Base-by-base conservation (phyloP, 1,140 invertebrate genomes). In the Nasonia giraulti region DNA sequence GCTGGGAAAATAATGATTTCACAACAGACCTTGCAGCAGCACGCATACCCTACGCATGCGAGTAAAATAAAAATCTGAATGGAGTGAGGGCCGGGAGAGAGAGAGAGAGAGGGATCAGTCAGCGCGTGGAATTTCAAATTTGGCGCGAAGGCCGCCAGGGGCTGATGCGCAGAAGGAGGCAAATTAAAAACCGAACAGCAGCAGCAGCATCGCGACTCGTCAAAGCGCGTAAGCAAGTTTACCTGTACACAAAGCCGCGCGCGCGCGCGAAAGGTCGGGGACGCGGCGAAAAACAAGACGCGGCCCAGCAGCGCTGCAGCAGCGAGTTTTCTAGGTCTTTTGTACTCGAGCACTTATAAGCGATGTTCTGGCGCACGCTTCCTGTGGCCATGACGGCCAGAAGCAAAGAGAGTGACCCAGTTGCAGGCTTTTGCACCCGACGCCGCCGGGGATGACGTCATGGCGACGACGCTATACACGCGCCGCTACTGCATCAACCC, bases 381-480 rank as follows among this genome's bases (percentile, higher is more conserved):
- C 88, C 81, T 78, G 83, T 89, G 88, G 88, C 87, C 88, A 88
- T 89, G 89, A 87, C 86, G 88, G 84, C 87, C 82, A 89, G 79
- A 88, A 88, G 75, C 85, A 86, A 86, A 86, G 78, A 76, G 44
- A 81, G 85, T 82, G 86, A 87, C 84, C 85, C 68, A 71, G 8
- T 33, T 71, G 23, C 68, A 71, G 68, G 68, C 8, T 27, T 31
- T 31, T 71, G 68, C 68, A 71, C 85, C 77, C 77, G 20, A 55
- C 12, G 55, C 4, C 6, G 55, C 4, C 6, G 55, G 7, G 2
- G 66, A 83, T 89, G 88, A 89, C 88, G 89, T 89, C 88, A 89
- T 82, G 62, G 31, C 44, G 69, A 55, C 50, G 50, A 80, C 68
- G 68, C 68, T 31, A 5, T 20, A 14, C 12, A 14, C 12, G 1